Percentiles rank a stretch among this genome's conserved stretches.
phyloP scores from a whole-genome alignment of 1,140 invertebrate genomes.

The Drosophila suzukii region DNA sequence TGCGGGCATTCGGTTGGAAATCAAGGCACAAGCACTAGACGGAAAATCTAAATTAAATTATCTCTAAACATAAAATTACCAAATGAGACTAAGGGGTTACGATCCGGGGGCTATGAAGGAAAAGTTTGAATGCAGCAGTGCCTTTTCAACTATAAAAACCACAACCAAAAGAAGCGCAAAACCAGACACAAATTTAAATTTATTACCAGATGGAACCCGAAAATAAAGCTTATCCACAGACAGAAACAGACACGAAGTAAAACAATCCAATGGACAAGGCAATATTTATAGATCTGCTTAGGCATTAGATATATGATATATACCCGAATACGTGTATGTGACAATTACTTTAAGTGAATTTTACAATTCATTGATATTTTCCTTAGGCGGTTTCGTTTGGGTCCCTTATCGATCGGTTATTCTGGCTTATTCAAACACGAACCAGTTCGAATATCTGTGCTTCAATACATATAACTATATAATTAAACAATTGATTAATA shows the following conservation, averaged over 20 bases:
- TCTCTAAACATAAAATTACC: constrained; percentile 13
- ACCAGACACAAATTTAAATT: constrained; percentile 21
- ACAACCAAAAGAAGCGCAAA: constrained; percentile 29
- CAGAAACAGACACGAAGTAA: constrained; percentile 7
- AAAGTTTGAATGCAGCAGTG: constrained; percentile 72
- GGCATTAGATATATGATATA: constrained; percentile 30
- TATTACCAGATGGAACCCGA: constrained; percentile 2
- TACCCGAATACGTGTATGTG: constrained; percentile 1
- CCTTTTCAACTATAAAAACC: constrained; percentile 65
- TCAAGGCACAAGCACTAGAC: constrained; percentile 18
- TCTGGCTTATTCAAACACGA: constrained; percentile 32
- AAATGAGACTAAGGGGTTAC: constrained; percentile 45
- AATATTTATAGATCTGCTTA: constrained; percentile 46
- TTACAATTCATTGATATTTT: constrained; percentile 37
- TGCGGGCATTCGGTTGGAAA: constrained; percentile 44
- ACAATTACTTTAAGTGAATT: constrained; percentile 39
- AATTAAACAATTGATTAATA: constrained; percentile 33
- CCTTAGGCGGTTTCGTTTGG: constrained; percentile 6
- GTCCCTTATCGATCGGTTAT: constrained; percentile 9
- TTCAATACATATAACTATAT: constrained; percentile 29
- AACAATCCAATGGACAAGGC: constrained; percentile 56
- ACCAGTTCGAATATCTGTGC: constrained; percentile 28
- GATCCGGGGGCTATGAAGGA: constrained; percentile 24
- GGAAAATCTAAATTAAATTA: constrained; percentile 10
- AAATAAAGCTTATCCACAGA: constrained; percentile 3